A percentile compares a stretch with the other conserved stretches of the same genome.
Evolutionary conservation across 2,113 vertebrate genomes (phyloP).

Genomic region (Cololabis saira): DNA sequence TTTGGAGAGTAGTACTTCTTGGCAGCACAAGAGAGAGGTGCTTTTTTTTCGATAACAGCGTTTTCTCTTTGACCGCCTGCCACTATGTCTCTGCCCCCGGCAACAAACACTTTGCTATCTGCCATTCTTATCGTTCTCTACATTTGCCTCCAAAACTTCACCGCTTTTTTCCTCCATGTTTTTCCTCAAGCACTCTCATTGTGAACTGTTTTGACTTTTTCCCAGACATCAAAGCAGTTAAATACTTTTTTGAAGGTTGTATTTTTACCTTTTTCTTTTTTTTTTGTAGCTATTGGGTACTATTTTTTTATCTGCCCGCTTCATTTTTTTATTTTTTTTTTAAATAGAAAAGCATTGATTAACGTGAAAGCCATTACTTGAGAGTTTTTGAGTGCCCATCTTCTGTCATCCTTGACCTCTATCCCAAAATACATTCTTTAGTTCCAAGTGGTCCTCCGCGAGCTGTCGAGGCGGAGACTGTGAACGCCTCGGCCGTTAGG

Average conservation of each 20-base stretch:
- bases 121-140: slow-evolving; percentile 74
- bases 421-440: slow-evolving; percentile 94
- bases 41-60: slow-evolving; percentile 67
- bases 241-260: slow-evolving; percentile 61
- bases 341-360: slow-evolving; percentile 18
- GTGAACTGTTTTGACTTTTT: slow-evolving; percentile 73
- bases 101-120: slow-evolving; percentile 72
- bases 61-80: slow-evolving; percentile 73
- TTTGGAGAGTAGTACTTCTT: slow-evolving; percentile 54
- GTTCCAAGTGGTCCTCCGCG: slow-evolving; percentile 97
- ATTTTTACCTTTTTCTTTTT: slow-evolving; percentile 45
- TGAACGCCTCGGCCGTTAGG: slow-evolving; percentile 94
- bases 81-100: slow-evolving; percentile 71
- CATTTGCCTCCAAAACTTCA: slow-evolving; percentile 90
- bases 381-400: slow-evolving; percentile 58
- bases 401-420: slow-evolving; percentile 78
- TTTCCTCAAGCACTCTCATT: slow-evolving; percentile 86
- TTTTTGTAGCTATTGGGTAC: slow-evolving; percentile 39
- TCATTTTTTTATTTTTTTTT: slow-evolving; percentile 4
- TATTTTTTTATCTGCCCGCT: slow-evolving; percentile 64
- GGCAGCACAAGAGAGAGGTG: slow-evolving; percentile 50
- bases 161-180: slow-evolving; percentile 88
- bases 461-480: slow-evolving; percentile 93
- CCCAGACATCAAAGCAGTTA: slow-evolving; percentile 57
- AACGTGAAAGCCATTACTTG: slow-evolving; percentile 42